Evolutionary conservation across 2,113 vertebrate genomes (phyloP).

Genomic region (Merops nubicus): DNA sequence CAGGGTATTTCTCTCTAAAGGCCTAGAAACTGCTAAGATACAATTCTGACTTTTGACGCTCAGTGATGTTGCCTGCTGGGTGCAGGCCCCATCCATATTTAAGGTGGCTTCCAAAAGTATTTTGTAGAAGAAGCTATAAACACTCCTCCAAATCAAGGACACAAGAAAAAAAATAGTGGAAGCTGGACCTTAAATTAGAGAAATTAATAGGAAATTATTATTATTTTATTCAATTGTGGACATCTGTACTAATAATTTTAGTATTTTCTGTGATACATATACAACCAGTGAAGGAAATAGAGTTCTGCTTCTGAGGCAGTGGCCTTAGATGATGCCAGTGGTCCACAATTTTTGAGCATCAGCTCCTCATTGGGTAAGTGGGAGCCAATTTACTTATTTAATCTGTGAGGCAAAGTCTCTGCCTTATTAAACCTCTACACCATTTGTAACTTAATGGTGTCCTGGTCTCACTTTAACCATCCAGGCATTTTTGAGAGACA

Average conservation of each 20-base stretch:
- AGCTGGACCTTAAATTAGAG: background rate
- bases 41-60: background rate
- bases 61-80: background rate
- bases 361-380: background rate
- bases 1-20: background rate
- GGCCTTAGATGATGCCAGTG: background rate
- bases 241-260: background rate
- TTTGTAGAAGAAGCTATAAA: background rate
- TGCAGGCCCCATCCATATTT: background rate
- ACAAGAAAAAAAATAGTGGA: background rate
- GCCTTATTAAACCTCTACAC: background rate
- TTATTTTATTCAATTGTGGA: background rate
- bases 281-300: background rate
- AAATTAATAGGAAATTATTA: background rate
- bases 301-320: background rate
- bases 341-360: background rate
- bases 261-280: background rate
- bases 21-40: background rate
- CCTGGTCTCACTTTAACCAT: background rate
- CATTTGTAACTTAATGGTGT: background rate
- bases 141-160: background rate
- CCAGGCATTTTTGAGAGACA: conserved; percentile 7
- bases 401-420: background rate
- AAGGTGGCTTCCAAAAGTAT: background rate
- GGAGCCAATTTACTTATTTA: background rate